phyloP scores from a whole-genome alignment of 2,113 vertebrate genomes.

The Leiothrix lutea region DNA sequence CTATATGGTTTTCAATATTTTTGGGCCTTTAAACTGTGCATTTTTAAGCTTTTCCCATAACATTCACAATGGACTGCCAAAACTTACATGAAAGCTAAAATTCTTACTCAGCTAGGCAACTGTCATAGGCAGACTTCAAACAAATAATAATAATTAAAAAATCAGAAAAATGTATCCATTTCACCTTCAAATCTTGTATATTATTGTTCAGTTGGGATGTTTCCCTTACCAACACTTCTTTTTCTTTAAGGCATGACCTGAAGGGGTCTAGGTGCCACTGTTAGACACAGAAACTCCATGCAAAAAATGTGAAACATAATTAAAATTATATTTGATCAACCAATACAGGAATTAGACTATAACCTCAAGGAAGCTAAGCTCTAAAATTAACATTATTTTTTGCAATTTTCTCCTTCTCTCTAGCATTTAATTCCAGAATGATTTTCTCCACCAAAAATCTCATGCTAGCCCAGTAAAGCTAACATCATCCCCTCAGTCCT shows the following conservation, averaged over 20 bases:
- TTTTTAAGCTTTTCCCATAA: neutral
- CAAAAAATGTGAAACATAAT: neutral
- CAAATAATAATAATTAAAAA: neutral
- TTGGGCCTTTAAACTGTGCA: neutral
- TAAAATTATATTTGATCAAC: neutral
- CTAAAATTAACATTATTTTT: neutral
- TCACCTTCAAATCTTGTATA: neutral
- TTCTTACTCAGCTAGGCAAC: neutral
- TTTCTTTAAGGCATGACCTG: neutral
- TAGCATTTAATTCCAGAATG: neutral
- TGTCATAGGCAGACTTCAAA: neutral
- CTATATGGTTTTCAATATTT: neutral
- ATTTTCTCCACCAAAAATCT: neutral
- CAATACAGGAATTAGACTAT: neutral
- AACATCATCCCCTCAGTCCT: neutral
- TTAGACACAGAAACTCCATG: neutral
- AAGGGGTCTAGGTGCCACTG: neutral
- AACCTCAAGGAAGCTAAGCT: neutral
- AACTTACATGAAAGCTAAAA: neutral
- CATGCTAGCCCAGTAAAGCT: neutral
- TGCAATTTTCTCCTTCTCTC: neutral
- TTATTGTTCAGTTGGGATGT: neutral
- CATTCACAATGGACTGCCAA: fast-evolving
- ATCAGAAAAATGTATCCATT: neutral
- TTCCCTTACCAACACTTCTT: neutral